Evolutionary conservation across 2,113 vertebrate species (phyloP).

Genomic region (Pteronura brasiliensis): DNA sequence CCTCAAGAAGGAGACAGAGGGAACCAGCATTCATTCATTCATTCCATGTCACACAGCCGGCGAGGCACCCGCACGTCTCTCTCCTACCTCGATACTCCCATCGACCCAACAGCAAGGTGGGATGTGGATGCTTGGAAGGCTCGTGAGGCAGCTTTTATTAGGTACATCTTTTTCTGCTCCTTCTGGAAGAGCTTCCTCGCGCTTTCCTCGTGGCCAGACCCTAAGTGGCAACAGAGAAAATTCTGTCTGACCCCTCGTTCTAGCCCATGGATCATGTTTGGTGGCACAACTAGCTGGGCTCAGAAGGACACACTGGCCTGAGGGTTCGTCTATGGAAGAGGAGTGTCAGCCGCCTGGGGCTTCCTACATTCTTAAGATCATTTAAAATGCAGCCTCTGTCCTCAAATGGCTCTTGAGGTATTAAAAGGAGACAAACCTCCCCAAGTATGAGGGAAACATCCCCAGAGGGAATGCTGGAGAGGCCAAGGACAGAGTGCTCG

Average conservation of each 20-base stretch:
- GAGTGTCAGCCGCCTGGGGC: background rate
- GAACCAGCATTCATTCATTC: background rate
- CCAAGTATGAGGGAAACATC: background rate
- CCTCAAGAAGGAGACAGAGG: background rate
- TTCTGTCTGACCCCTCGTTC: rapidly evolving
- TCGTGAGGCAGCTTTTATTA: background rate
- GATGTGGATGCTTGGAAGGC: background rate
- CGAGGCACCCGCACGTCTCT: background rate
- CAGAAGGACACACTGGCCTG: background rate
- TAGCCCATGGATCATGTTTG: background rate
- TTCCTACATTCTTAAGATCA: background rate
- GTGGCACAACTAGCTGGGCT: background rate
- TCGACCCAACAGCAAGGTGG: background rate
- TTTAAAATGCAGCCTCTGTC: background rate
- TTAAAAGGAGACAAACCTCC: background rate
- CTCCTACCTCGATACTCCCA: background rate
- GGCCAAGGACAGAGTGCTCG: background rate
- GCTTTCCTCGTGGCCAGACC: background rate
- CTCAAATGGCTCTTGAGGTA: background rate
- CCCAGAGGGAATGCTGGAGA: background rate
- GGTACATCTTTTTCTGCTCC: background rate
- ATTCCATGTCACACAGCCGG: background rate
- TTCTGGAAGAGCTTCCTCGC: background rate
- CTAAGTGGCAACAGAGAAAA: background rate
- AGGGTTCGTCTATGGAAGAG: background rate